Evolutionary conservation across 2,797 vertebrate species (phyloP), one percentile per base, ranked within the genome.

Genomic region (Dicrostonyx torquatus): DNA sequence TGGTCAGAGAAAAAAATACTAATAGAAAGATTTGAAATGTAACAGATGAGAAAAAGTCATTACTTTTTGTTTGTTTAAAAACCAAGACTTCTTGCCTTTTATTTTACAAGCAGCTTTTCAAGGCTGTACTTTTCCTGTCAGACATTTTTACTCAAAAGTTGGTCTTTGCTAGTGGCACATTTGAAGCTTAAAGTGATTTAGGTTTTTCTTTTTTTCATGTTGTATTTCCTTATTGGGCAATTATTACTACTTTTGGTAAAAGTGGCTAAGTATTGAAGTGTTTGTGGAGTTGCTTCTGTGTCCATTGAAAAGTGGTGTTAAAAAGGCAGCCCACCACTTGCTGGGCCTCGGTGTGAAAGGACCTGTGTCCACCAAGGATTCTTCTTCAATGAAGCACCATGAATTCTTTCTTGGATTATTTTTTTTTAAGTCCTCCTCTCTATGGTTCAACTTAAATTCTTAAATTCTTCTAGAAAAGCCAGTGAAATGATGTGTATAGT

Each of bases 101-200:
- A 97, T 97, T 95, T 94, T 96, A 93, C 98, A 97, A 98, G 97
- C 97, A 97, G 96, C 97, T 98, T 98, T 96, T 90, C 96, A 97
- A 96, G 95, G 96, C 97, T 96, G 22, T 88, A 66, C 97, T 96
- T 91, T 86, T 86, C 78, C 88, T 93, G 24, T 93, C 92, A 80
- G 92, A 80, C 96, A 90, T 94, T 97, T 95, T n/a, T 94, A 89
- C 93, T 97, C 97, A 97, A 90, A 90, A 75, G 97, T 90, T 97
- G 97, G 95, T 95, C 93, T 98, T 95, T 58, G 66, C 98, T 97
- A 96, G 89, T 95, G 92, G 96, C 96, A 97, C 96, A 78, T 97
- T 97, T 96, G 90, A 96, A 98, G 97, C 95, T 97, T 93, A 92
- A 37, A 89, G 29, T 90, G 68, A 97, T 98, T 97, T 96, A 93